Base-by-base conservation (phyloP, 2,888 invertebrate genomes). In the Sinotaia quadrata region DNA sequence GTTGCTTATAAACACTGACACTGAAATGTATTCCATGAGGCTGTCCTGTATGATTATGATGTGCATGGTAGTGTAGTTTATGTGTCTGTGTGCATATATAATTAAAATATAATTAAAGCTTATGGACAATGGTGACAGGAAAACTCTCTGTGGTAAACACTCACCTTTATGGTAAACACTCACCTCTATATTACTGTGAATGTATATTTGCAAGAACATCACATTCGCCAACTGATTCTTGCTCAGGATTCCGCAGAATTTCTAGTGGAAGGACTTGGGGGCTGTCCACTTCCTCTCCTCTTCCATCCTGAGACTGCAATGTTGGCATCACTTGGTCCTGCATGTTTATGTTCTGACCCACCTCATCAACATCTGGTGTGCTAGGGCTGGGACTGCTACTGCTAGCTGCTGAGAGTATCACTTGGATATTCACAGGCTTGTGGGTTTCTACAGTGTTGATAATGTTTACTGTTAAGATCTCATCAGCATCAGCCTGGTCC, bases 381-480 rank as follows among this genome's bases (percentile, higher is more conserved):
- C 56, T 36, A n/a, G 71, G 71, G 52, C 71, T 71, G 27, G 67
- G 52, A 56, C 71, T 60, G 65, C 71, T 60, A 49, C 65, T 68
- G 59, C 63, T 68, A 29, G 63, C 47, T 18, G 67, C 62, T 10
- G 68, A 72, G 57, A 67, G 62, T 8, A 62, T 47, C 65, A 65
- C 65, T 31, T 65, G 27, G 10, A 65, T 65, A 52, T 65, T 60
- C 27, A 44, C 52, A 18, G 54, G 60, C 27, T 67, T 52, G 59
- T 52, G 36, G 34, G 59, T 31, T 24, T 71, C 74, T 59, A 71
- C 69, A 24, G 71, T 68, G 57, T 77, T 76, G 36, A 74, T 73
- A 52, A 84, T 79, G 58, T 79, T 77, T 10, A 84, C 77, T n/a
- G 80, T 84, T 10, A 84, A 66, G 52, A 82, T 76, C 52, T 83